Conservation (phyloP, 1,140 invertebrate genomes). For the Ganaspis sp. region DNA sequence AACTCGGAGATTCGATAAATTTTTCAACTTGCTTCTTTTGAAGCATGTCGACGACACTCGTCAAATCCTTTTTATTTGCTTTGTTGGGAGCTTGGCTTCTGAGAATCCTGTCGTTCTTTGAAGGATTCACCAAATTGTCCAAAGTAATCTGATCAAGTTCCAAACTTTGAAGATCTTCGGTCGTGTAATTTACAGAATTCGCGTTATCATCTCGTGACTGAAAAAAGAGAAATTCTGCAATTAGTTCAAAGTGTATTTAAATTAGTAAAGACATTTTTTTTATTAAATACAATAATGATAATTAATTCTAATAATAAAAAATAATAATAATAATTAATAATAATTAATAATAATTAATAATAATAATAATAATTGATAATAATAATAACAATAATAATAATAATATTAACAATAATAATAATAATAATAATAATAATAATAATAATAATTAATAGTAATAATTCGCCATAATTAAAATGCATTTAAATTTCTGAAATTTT, state of each 20-base stretch:
- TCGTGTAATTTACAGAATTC: background rate
- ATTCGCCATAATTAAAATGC: too few relatives aligned
- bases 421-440: too few relatives aligned
- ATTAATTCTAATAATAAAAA: too few relatives aligned
- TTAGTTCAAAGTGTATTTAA: background rate
- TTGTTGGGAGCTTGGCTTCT: constrained; percentile 58
- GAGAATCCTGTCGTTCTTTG: constrained; percentile 69
- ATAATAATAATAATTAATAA: too few relatives aligned
- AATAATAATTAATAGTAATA: too few relatives aligned
- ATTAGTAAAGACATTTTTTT: too few relatives aligned
- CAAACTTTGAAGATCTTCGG: background rate
- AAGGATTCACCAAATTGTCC: constrained; percentile 47
- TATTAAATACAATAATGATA: too few relatives aligned
- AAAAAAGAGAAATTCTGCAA: background rate
- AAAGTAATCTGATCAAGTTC: constrained; percentile 30
- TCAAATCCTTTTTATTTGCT: constrained; percentile 79
- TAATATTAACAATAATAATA: too few relatives aligned
- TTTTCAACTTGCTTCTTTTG: constrained; percentile 64
- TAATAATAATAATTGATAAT: too few relatives aligned
- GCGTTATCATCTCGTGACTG: constrained; percentile 29
- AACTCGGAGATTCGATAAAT: constrained; percentile 35
- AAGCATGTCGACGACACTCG: constrained; percentile 76
- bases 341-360: too few relatives aligned
- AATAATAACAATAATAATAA: too few relatives aligned
- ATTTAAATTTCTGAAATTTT: too few relatives aligned